phyloP scores from a whole-genome alignment of 2,113 vertebrate genomes.

The Patagioenas fasciata region DNA sequence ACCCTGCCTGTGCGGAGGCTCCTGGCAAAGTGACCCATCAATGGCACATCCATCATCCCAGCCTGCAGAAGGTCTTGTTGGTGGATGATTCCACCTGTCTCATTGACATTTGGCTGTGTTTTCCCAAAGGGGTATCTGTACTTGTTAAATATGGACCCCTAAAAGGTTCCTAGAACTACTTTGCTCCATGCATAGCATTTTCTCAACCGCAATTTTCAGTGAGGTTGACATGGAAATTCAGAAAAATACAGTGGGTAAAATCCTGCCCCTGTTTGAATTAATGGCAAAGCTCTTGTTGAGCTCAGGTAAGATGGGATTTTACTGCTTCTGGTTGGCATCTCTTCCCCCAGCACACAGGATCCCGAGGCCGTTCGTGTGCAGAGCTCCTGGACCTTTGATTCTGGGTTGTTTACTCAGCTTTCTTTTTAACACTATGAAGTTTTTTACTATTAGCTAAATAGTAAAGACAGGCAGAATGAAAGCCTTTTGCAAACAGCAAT shows the following conservation, averaged over 20 bases:
- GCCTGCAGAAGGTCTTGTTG: not conserved
- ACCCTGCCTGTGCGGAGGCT: not conserved
- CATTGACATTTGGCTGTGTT: not conserved
- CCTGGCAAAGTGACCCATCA: not conserved
- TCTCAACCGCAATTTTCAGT: not conserved
- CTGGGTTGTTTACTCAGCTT: not conserved
- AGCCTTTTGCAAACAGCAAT: conserved; percentile 36
- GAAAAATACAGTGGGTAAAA: not conserved
- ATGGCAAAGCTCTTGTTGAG: not conserved
- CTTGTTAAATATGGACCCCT: not conserved
- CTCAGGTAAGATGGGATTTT: not conserved
- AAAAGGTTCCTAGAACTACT: not conserved
- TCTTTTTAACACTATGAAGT: not conserved
- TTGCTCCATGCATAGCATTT: not conserved
- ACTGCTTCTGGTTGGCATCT: not conserved
- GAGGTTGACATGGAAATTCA: not conserved
- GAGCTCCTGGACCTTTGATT: not conserved
- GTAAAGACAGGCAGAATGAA: not conserved
- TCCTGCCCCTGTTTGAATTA: not conserved
- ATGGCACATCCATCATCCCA: not conserved
- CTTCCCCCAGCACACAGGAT: accelerated
- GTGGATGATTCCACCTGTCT: not conserved
- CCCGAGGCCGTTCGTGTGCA: not conserved
- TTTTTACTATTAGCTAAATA: conserved; percentile 3
- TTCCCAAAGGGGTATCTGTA: not conserved